Evolutionary conservation across 1,140 invertebrate genomes (phyloP), one percentile per base, ranked within the genome.

Genomic region (Drosophila arawakana): DNA sequence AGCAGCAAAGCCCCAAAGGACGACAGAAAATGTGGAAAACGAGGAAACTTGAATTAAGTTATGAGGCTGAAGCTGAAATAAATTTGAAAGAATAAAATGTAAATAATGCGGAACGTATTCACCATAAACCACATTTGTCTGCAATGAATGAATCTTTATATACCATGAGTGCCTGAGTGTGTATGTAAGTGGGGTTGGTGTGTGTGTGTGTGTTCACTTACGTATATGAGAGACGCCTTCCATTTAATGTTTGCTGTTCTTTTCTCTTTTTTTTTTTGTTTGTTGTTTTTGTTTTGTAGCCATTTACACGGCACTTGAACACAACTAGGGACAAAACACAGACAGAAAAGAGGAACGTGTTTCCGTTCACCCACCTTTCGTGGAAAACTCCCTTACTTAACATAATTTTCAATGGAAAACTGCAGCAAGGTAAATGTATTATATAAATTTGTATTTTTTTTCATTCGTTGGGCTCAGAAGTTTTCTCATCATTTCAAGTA

Each of bases 401-500:
- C 50, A 65, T 65, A 65, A 65, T 65, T 65, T 54, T 10, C 15
- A n/a, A 25, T 30, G 35, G 49, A 52, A 52, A 13, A 43, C 61
- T 54, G 60, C 35, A 25, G 37, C 30, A 55, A 35, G 50, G 50
- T 55, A 44, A 37, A 65, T 65, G 62, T 65, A 30, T 30, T 30
- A 30, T 25, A 25, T 30, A 30, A 5, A 30, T 30, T 5, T 30
- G 18, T 49, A 11, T 15, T 37, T 34, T 4, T 52, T 54, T 35
- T 43, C 30, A 37, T 37, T 43, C 46, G 21, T 43, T 49, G 44
- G 47, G 25, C 15, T 5, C n/a, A 60, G 70, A 84, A 84, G 68
- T 84, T 84, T 84, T 79, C 81, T 81, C 81, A 85, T 84, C 81
- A 85, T 78, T 78, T 76, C 74, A 62, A 60, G 74, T 78, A 80